Evolutionary conservation across 2,888 invertebrate genomes (phyloP).

Genomic region (Griposia aprilina): DNA sequence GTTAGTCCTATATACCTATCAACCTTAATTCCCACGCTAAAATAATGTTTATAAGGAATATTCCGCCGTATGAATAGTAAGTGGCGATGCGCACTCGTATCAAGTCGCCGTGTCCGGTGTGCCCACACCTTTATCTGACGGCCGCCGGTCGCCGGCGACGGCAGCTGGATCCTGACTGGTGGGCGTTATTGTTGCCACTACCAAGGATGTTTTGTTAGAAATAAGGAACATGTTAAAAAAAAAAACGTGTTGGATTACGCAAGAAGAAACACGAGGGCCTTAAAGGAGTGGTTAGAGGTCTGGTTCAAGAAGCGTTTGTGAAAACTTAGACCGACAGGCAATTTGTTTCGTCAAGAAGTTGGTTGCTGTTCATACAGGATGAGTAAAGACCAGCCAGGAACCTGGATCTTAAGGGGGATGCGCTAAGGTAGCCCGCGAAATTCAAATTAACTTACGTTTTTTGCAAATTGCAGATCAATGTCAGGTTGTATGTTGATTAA

Average conservation of each 20-base stretch:
- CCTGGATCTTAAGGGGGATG: too few species aligned
- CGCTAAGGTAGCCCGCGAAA: too few species aligned
- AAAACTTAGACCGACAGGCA: too few species aligned
- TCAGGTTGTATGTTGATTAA: too few species aligned
- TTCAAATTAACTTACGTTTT: too few species aligned
- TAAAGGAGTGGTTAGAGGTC: not conserved
- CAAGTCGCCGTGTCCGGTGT: slow-evolving; percentile 55
- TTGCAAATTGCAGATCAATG: too few species aligned
- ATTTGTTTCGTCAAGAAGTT: too few species aligned
- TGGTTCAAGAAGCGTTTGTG: too few species aligned
- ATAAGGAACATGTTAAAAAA: not conserved
- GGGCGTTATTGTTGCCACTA: slow-evolving; percentile 24
- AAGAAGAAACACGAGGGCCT: not conserved
- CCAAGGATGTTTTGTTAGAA: slow-evolving; percentile 12
- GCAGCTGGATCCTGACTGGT: slow-evolving; percentile 49
- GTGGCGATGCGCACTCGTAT: slow-evolving; percentile 16
- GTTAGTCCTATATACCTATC: not conserved
- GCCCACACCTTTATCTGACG: slow-evolving; percentile 48
- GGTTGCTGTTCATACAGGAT: too few species aligned
- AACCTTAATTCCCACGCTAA: not conserved
- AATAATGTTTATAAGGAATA: slow-evolving; percentile 44
- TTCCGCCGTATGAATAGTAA: slow-evolving; percentile 36
- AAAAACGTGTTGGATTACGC: too few species aligned
- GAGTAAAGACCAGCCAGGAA: too few species aligned
- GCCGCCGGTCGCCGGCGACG: slow-evolving; percentile 31